These are phyloP conservation scores for Pseudococcus longispinus DNA, from an alignment of 2,888 invertebrate genomes.

Conservation along the genomic window DNA sequence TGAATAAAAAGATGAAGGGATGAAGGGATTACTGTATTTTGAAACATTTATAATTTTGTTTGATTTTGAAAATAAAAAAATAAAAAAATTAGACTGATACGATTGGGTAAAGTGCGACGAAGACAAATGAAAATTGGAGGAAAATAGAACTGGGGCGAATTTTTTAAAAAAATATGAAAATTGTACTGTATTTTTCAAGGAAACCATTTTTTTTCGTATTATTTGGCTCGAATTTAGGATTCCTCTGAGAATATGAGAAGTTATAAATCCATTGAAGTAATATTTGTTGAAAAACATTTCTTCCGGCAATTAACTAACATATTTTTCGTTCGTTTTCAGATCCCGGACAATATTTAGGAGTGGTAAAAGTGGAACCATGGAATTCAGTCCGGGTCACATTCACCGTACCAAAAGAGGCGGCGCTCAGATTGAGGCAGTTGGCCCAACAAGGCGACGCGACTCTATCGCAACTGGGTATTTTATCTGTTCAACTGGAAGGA, in stretches of 20 bases:
- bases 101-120: too few relatives aligned
- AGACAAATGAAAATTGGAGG: neutral
- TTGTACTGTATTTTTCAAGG: neutral
- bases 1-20: too few relatives aligned
- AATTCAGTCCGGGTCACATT: constrained; percentile 97
- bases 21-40: too few relatives aligned
- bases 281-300: neutral
- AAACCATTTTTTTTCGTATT: neutral
- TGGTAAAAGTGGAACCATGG: constrained; percentile 94
- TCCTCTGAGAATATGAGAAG: neutral
- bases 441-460: constrained; percentile 90
- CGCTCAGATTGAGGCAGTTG: constrained; percentile 85
- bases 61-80: too few relatives aligned
- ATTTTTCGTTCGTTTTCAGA: constrained; percentile 49
- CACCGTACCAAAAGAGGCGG: constrained; percentile 96
- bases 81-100: too few relatives aligned
- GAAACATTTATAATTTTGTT: too few relatives aligned
- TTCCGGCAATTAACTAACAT: neutral
- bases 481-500: constrained; percentile 93
- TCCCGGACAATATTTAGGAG: constrained; percentile 62
- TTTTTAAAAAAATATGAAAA: neutral
- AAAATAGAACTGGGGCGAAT: neutral
- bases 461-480: constrained; percentile 89
- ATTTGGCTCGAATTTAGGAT: neutral
- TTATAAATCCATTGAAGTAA: neutral